Conservation (phyloP, 2,888 invertebrate species). For the Pseudoips prasinana region DNA sequence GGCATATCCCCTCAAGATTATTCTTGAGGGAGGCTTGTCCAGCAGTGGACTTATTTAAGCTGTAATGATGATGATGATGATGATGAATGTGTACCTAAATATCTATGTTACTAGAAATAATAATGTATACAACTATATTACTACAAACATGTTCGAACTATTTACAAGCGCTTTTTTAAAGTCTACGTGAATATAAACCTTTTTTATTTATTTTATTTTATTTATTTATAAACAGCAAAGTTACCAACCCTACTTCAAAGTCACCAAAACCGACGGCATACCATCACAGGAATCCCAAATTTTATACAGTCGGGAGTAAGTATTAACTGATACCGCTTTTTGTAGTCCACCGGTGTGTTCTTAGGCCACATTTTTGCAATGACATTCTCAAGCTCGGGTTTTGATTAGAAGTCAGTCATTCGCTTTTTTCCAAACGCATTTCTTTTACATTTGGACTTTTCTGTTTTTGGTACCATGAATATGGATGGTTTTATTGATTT, state of each 20-base stretch:
- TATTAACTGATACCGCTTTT: constrained; percentile 72
- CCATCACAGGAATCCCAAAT: constrained; percentile 59
- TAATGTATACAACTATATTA: too few relatives aligned
- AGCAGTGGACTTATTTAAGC: too few relatives aligned
- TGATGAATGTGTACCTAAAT: too few relatives aligned
- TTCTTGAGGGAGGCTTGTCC: too few relatives aligned
- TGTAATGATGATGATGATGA: too few relatives aligned
- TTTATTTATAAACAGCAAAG: too few relatives aligned
- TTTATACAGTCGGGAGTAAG: constrained; percentile 71
- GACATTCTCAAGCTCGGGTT: constrained; percentile 63
- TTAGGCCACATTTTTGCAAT: constrained; percentile 54
- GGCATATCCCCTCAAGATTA: too few relatives aligned
- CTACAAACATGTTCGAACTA: too few relatives aligned
- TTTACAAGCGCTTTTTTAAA: too few relatives aligned
- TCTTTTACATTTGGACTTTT: constrained; percentile 25
- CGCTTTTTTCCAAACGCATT: constrained; percentile 25
- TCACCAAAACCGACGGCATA: constrained; percentile 31
- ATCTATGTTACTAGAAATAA: too few relatives aligned
- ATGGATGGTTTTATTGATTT: constrained; percentile 21
- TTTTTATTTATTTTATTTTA: too few relatives aligned
- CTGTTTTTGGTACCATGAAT: constrained; percentile 31
- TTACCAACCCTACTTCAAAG: constrained; percentile 19
- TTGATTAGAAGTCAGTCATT: constrained; percentile 60
- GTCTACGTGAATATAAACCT: too few relatives aligned
- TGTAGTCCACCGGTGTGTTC: constrained; percentile 45